Evolutionary conservation across 2,113 vertebrate species (phyloP), one percentile per base, ranked within the genome.

Genomic region (Halichoeres trimaculatus): DNA sequence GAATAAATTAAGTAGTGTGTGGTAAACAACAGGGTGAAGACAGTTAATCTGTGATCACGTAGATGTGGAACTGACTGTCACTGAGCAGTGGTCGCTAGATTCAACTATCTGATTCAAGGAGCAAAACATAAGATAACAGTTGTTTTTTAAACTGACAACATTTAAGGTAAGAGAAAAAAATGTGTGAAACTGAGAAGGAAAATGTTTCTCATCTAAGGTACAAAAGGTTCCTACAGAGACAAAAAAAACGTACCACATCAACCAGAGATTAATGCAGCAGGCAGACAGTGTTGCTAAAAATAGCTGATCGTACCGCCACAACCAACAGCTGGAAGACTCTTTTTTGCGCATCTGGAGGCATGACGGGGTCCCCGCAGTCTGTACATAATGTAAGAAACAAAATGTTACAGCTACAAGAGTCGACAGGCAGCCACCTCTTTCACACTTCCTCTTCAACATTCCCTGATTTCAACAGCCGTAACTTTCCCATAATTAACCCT

Each of bases 401-500:
- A 78, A 54, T 53, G 26, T 24, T 83, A 30, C 48, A 67, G 68
- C 63, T 67, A 36, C 67, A 86, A 4, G 30, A 30, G 30, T 65
- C 41, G 17, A 79, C 41, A 34, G 60, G 71, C 51, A 9, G 64
- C 69, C 52, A 23, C 58, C 76, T 83, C 68, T 63, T 85, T 88
- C 79, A 88, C 79, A 86, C 88, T 81, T 90, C 77, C 80, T 65
- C 57, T 85, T 76, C 53, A 83, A 88, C 82, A 88, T 90, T 91
- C 92, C 88, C 81, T 78, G 77, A 90, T 93, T 91, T 90, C 83
- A 91, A 76, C 84, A 90, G 76, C 72, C 81, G 24, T 70, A 71
- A 80, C 89, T 88, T 93, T 93, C 87, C 92, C 88, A 88, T 86
- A 83, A 79, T 85, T 83, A 83, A 88, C 78, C 91, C 89, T 82